phyloP scores from a whole-genome alignment of 2,797 vertebrate species.

The Epinephelus malabaricus region DNA sequence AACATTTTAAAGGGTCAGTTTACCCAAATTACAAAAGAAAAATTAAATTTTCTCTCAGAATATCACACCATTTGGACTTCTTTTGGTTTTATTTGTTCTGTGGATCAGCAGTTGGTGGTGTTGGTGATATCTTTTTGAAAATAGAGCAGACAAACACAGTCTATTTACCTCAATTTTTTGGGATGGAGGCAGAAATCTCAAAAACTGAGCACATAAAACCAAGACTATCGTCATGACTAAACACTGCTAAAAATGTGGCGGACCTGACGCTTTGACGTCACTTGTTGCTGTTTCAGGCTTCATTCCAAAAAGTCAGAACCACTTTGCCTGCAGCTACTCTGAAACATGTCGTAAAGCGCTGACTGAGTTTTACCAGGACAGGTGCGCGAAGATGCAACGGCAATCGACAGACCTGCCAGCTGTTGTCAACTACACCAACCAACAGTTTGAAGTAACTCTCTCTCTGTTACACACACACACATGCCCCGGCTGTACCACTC shows the following conservation, averaged over 20 bases:
- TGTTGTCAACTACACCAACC: constrained; percentile 16
- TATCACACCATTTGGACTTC: background rate
- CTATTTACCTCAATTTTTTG: background rate
- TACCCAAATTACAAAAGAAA: background rate
- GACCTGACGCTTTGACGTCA: background rate
- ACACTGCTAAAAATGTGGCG: background rate
- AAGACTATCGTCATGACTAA: background rate
- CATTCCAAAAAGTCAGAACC: constrained; percentile 81
- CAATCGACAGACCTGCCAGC: constrained; percentile 31
- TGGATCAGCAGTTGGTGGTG: background rate
- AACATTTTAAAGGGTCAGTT: background rate
- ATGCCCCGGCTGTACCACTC: background rate
- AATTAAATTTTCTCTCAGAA: too few relatives aligned
- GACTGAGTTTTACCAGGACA: constrained; percentile 67
- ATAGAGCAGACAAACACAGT: too few relatives aligned
- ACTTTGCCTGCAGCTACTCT: constrained; percentile 84
- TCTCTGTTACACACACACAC: background rate
- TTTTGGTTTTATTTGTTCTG: background rate
- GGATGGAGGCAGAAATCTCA: background rate
- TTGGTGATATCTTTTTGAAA: background rate
- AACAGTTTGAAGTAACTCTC: constrained; percentile 66
- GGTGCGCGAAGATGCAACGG: constrained; percentile 13
- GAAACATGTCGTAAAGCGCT: constrained; percentile 80
- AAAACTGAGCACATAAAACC: background rate
- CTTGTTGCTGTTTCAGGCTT: constrained; percentile 78